These are phyloP conservation scores for Drosophila neoperkinsi DNA, from an alignment of 2,888 invertebrate genomes.

Conservation along the genomic window DNA sequence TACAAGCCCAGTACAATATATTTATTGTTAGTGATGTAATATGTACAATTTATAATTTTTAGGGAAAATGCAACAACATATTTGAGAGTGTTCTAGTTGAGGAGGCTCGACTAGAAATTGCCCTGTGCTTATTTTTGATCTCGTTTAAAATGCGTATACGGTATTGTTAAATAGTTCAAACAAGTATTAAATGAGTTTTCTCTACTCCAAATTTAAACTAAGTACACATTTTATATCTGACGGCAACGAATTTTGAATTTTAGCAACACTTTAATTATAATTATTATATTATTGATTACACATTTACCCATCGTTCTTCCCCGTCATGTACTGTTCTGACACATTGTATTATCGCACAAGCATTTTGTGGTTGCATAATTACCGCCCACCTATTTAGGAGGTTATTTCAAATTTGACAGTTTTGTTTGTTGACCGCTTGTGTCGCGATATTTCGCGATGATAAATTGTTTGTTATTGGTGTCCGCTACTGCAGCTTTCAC, in stretches of 20 bases:
- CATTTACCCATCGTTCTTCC: neutral
- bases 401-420: conserved; percentile 59
- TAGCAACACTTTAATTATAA: neutral
- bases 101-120: neutral
- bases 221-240: neutral
- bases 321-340: conserved; percentile 22
- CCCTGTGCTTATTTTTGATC: neutral
- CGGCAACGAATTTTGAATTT: neutral
- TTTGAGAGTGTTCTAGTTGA: neutral
- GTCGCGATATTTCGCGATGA: conserved; percentile 48
- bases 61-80: neutral
- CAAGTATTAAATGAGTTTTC: neutral
- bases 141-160: neutral
- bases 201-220: neutral
- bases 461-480: conserved; percentile 53
- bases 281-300: conserved; percentile 2
- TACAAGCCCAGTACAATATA: neutral
- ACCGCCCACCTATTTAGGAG: conserved; percentile 41
- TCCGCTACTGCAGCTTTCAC: conserved; percentile 12
- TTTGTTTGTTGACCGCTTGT: conserved; percentile 59
- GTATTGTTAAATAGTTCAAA: neutral
- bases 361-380: conserved; percentile 59
- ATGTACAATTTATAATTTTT: neutral
- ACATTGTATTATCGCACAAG: conserved; percentile 29
- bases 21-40: neutral